phyloP scores from a whole-genome alignment of 92 coral and sea anemone species.

The Zoanthus gigantus region DNA sequence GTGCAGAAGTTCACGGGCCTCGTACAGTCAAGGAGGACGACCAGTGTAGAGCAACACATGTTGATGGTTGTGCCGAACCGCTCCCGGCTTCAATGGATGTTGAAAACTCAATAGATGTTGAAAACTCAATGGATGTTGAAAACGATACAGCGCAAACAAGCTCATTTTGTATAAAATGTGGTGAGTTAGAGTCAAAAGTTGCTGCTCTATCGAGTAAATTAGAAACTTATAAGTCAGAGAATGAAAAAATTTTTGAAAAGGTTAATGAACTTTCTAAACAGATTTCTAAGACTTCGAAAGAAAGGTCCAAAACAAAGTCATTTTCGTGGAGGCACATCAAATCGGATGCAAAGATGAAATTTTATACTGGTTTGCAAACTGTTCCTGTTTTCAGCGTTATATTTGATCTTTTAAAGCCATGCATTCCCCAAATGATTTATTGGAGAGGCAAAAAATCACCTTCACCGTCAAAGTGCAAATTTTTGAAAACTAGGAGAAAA shows the following conservation, averaged over 20 bases:
- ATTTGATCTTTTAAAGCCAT: slow-evolving; percentile 40
- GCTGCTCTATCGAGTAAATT: slow-evolving; percentile 8
- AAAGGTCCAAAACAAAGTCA: slow-evolving; percentile 31
- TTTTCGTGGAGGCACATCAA: slow-evolving; percentile 31
- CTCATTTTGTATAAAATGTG: not conserved
- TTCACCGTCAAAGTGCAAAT: slow-evolving; percentile 35
- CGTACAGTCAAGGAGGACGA: slow-evolving; percentile 4
- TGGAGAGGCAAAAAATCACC: slow-evolving; percentile 53
- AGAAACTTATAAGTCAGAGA: slow-evolving; percentile 15
- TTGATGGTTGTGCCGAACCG: slow-evolving; percentile 22
- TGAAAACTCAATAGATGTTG: not conserved
- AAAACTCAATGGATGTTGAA: not conserved
- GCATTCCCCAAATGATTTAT: slow-evolving; percentile 41
- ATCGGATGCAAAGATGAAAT: slow-evolving; percentile 57
- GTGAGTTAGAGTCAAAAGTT: not conserved
- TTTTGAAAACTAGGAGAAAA: slow-evolving; percentile 25
- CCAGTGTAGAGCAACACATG: slow-evolving; percentile 18
- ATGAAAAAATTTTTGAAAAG: not conserved
- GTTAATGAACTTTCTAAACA: not conserved
- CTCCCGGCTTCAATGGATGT: slow-evolving; percentile 1
- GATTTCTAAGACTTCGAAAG: slow-evolving; percentile 11
- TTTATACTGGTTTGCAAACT: slow-evolving; percentile 50
- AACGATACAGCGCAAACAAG: not conserved
- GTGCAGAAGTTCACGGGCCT: not conserved
- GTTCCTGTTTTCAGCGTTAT: slow-evolving; percentile 42